phyloP scores from a whole-genome alignment of 53 echinoderm and acorn worm species.

The Astropecten irregularis region DNA sequence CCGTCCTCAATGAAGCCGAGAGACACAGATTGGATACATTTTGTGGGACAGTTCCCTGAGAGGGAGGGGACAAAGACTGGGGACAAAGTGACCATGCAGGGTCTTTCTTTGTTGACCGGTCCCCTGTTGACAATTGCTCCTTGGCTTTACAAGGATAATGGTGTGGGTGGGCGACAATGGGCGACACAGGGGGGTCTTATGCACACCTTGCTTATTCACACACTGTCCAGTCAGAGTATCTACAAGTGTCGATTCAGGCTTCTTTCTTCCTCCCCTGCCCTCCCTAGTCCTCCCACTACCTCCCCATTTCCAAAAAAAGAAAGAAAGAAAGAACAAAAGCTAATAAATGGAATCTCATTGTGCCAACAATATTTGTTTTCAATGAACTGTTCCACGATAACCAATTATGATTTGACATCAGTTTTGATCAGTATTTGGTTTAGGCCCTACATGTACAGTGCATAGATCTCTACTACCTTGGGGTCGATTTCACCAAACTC shows the following conservation, averaged over 20 bases:
- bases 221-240: background rate
- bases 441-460: too few species aligned
- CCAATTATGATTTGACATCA: too few species aligned
- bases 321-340: background rate
- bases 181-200: constrained; percentile 2
- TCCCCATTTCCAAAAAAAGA: too few species aligned
- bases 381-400: too few species aligned
- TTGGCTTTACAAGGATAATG: constrained; percentile 41
- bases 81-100: constrained; percentile 44
- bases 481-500: too few species aligned
- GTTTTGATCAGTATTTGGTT: too few species aligned
- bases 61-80: constrained; percentile 2
- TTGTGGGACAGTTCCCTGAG: background rate
- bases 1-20: background rate
- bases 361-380: too few species aligned
- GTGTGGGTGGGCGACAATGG: constrained; percentile 32
- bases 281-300: background rate
- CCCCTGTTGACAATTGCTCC: constrained; percentile 12
- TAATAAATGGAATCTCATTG: constrained; percentile 16
- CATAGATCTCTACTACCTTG: too few species aligned
- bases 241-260: constrained; percentile 26
- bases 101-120: constrained; percentile 1
- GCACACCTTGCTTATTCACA: background rate
- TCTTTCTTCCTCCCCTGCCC: background rate
- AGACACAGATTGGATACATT: constrained; percentile 39